Conservation (phyloP, 2,797 vertebrate species). For the Lemur catta region DNA sequence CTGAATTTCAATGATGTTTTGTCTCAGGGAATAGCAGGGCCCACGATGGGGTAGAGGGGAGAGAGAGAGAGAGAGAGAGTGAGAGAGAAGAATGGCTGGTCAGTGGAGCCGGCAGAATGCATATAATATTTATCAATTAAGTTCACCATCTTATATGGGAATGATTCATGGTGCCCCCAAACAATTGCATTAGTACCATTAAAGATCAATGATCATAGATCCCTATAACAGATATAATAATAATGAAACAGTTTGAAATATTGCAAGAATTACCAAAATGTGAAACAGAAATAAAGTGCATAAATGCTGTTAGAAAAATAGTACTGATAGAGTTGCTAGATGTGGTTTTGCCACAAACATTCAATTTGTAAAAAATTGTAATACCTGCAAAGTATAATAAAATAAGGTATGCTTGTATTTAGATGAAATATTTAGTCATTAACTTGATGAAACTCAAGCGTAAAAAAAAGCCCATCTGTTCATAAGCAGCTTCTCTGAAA, state of each 20-base stretch:
- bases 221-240: neutral
- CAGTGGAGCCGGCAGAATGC: neutral
- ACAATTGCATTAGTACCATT: neutral
- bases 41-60: no score
- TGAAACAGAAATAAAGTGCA: neutral
- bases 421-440: conserved; percentile 38
- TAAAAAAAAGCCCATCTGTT: neutral
- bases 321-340: neutral
- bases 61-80: no score
- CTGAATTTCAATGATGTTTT: neutral
- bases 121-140: neutral
- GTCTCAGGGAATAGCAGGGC: neutral
- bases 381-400: neutral
- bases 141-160: neutral
- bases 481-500: neutral
- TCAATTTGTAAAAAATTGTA: neutral
- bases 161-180: neutral
- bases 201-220: neutral
- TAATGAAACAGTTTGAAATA: neutral
- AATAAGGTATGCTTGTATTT: neutral
- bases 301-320: neutral
- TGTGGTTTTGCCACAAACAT: neutral
- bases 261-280: neutral
- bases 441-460: neutral
- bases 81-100: neutral